Conservation (phyloP, 2,888 invertebrate species). For the Ochropacha duplaris region DNA sequence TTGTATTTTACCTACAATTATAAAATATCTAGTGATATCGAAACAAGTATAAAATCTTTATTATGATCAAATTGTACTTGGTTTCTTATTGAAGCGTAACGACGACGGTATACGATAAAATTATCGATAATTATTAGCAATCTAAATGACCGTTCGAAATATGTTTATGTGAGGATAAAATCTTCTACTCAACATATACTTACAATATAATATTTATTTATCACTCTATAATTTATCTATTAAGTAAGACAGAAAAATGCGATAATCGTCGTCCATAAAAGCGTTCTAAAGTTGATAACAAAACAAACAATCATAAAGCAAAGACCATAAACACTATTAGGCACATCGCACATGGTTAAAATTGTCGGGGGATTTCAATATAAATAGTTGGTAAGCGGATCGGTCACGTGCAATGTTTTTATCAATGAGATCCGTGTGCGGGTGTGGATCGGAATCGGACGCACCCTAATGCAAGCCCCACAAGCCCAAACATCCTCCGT, state of each 20-base stretch:
- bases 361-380: constrained; percentile 54
- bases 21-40: neutral
- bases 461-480: constrained; percentile 62
- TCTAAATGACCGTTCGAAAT: neutral
- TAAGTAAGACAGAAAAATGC: constrained; percentile 1
- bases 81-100: neutral
- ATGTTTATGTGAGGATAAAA: constrained; percentile 1
- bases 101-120: neutral
- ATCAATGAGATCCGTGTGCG: constrained; percentile 55
- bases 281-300: constrained; percentile 5
- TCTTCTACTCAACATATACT: neutral
- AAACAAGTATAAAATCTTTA: neutral
- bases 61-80: neutral
- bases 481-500: constrained; percentile 63
- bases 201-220: neutral
- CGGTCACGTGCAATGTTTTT: constrained; percentile 78
- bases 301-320: constrained; percentile 5
- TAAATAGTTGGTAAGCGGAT: constrained; percentile 73
- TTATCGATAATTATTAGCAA: neutral
- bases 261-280: neutral
- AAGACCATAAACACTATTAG: constrained; percentile 32
- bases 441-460: constrained; percentile 22
- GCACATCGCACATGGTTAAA: constrained; percentile 29
- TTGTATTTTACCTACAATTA: neutral
- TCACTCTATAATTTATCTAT: neutral